A percentile compares a stretch with the other conserved stretches of the same genome.
Conservation (phyloP, 2,113 vertebrate genomes). For the Pollachius pollachius region DNA sequence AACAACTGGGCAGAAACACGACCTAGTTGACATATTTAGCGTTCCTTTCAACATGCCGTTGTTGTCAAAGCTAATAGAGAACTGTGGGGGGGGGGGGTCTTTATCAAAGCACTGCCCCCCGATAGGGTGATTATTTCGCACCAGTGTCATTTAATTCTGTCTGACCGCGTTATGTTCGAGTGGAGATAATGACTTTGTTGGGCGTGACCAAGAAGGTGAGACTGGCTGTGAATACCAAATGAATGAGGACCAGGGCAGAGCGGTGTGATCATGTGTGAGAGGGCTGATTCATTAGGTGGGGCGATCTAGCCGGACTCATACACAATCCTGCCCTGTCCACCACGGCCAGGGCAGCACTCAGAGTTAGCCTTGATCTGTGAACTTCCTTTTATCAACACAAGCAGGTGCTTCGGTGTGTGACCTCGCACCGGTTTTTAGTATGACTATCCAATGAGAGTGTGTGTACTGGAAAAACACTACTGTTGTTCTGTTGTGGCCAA, state of each 20-base stretch:
- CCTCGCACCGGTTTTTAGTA: too few species aligned
- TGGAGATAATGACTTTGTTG: slow-evolving; percentile 20
- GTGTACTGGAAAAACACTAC: too few species aligned
- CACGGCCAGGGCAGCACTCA: not conserved
- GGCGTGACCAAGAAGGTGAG: not conserved
- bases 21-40: too few species aligned
- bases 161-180: slow-evolving; percentile 4
- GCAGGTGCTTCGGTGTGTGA: too few species aligned
- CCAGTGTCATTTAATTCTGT: not conserved
- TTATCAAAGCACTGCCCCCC: not conserved
- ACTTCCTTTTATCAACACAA: too few species aligned
- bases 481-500: too few species aligned
- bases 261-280: not conserved
- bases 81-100: not conserved
- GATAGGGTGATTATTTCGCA: slow-evolving; percentile 24
- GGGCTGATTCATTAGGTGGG: slow-evolving; percentile 1
- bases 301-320: not conserved
- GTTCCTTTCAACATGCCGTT: not conserved
- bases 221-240: not conserved
- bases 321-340: not conserved
- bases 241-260: not conserved
- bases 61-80: slow-evolving; percentile 5
- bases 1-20: not conserved
- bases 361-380: too few species aligned
- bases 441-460: too few species aligned